phyloP scores from a whole-genome alignment of 2,113 vertebrate species.

The Regulus satrapa region DNA sequence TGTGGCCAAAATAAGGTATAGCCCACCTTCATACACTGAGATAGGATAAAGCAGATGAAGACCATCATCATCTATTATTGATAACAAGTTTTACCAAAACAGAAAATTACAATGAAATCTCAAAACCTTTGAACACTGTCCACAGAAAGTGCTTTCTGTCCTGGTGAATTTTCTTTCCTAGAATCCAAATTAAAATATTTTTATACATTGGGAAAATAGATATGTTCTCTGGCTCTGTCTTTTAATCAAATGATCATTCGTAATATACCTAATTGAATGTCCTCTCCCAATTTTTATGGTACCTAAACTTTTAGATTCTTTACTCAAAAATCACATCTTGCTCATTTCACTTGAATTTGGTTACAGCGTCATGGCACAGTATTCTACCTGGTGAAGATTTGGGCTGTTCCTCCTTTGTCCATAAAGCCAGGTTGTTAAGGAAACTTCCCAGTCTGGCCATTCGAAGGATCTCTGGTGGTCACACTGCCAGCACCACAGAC shows the following conservation, averaged over 20 bases:
- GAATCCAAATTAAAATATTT: neutral
- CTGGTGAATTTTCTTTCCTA: neutral
- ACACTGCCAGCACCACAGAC: neutral
- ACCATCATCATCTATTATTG: neutral
- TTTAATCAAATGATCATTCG: neutral
- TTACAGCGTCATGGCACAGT: neutral
- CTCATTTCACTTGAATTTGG: neutral
- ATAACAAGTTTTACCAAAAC: neutral
- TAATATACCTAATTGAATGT: neutral
- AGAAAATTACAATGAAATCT: neutral
- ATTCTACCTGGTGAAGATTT: neutral
- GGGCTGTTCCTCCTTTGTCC: neutral
- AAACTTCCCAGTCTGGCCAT: neutral
- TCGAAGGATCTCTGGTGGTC: neutral
- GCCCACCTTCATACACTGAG: rapidly evolving
- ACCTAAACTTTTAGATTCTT: neutral
- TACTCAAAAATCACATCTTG: neutral
- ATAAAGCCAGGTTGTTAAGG: neutral
- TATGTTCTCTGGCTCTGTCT: neutral
- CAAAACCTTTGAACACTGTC: neutral
- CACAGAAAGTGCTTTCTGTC: neutral
- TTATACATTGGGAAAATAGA: neutral
- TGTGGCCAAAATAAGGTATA: neutral
- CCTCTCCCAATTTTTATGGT: neutral
- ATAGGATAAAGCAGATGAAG: neutral